Evolutionary conservation across 2,797 vertebrate species (phyloP).

Genomic region (Potorous gilbertii): DNA sequence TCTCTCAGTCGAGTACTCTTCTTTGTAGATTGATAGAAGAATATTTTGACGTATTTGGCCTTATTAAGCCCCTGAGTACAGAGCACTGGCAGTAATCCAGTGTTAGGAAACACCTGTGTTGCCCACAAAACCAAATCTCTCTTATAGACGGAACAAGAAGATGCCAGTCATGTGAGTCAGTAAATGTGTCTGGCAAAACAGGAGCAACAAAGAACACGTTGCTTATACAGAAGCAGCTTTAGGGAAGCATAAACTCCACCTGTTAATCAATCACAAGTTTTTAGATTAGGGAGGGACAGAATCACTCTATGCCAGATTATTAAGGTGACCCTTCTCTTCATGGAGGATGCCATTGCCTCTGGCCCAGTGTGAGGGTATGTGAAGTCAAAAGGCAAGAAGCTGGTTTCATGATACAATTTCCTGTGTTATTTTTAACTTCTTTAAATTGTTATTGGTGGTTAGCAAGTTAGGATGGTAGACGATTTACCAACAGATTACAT

Average conservation of each 20-base stretch:
- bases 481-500: conserved; percentile 26
- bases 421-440: conserved; percentile 39
- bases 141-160: conserved; percentile 43
- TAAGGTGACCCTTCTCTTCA: conserved; percentile 45
- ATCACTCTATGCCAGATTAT: conserved; percentile 8
- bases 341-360: conserved; percentile 21
- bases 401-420: conserved; percentile 25
- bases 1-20: not conserved
- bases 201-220: conserved; percentile 47
- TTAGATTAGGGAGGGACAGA: conserved; percentile 38
- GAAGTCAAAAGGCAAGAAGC: conserved; percentile 42
- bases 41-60: not conserved
- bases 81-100: conserved; percentile 14
- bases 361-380: not conserved
- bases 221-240: conserved; percentile 70
- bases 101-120: conserved; percentile 54
- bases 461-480: not conserved
- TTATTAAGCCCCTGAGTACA: not conserved
- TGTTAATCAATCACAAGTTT: conserved; percentile 37
- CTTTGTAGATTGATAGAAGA: not conserved
- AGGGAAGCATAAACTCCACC: conserved; percentile 56
- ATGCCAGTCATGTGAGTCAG: conserved; percentile 27
- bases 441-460: conserved; percentile 25
- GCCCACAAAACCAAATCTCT: conserved; percentile 49
- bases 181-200: conserved; percentile 58